These are phyloP conservation scores for Synanthedon vespiformis DNA, from an alignment of 2,888 invertebrate genomes.

Conservation along the genomic window DNA sequence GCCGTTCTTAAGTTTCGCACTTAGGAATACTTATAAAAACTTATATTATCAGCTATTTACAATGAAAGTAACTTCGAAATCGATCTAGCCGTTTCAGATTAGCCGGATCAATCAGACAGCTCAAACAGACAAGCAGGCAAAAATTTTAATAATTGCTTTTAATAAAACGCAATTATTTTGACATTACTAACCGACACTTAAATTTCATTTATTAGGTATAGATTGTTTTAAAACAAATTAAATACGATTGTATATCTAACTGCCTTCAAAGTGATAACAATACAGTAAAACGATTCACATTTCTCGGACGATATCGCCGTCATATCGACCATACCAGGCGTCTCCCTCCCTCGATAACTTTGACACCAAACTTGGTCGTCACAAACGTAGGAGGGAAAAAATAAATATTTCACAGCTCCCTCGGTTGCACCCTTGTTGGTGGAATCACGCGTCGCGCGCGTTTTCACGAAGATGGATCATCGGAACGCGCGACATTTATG, in stretches of 20 bases:
- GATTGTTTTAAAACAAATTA: not conserved
- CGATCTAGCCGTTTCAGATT: too few relatives aligned
- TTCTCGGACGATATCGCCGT: not conserved
- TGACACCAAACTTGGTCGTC: conserved; percentile 46
- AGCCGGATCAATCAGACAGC: too few relatives aligned
- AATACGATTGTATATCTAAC: not conserved
- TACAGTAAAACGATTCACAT: not conserved
- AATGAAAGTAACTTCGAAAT: too few relatives aligned
- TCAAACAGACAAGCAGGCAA: too few relatives aligned
- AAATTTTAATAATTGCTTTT: too few relatives aligned
- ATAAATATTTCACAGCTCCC: conserved; percentile 56
- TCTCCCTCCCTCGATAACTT: conserved; percentile 19
- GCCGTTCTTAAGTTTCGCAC: too few relatives aligned
- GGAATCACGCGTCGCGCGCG: conserved; percentile 66
- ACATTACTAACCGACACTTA: too few relatives aligned
- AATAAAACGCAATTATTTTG: too few relatives aligned
- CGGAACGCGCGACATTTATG: conserved; percentile 30
- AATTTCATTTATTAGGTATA: too few relatives aligned
- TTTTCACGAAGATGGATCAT: conserved; percentile 65
- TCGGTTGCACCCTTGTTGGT: conserved; percentile 54
- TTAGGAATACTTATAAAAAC: too few relatives aligned
- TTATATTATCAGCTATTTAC: too few relatives aligned
- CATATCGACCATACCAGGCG: too few relatives aligned
- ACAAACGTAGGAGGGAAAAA: conserved; percentile 37
- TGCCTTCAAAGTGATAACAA: not conserved